Percentiles rank a stretch among this genome's conserved stretches.
phyloP scores from a whole-genome alignment of 2,888 invertebrate species.

The Orthosia cruda region DNA sequence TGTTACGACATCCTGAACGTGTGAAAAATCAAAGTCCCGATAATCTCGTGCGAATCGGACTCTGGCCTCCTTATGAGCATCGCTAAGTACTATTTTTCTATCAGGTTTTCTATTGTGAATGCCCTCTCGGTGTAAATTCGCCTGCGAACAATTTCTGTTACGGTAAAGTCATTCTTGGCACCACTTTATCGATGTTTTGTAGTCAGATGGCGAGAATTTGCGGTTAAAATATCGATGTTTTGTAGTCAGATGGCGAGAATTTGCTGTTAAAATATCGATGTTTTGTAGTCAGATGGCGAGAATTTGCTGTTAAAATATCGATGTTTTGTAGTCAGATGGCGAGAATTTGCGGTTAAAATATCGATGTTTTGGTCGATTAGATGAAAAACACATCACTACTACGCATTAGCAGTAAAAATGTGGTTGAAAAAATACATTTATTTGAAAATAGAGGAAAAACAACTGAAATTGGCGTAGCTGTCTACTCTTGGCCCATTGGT shows the following conservation, averaged over 20 bases:
- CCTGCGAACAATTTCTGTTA: slow-evolving; percentile 27
- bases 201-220: no score
- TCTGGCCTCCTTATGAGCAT: no score
- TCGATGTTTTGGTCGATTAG: not conserved
- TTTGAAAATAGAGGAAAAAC: not conserved
- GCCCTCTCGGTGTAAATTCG: no score
- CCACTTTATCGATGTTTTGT: slow-evolving; percentile 26
- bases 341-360: not conserved
- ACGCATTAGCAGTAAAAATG: not conserved
- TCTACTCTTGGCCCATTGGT: slow-evolving; percentile 9
- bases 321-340: no score
- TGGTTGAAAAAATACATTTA: not conserved
- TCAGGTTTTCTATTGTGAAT: no score
- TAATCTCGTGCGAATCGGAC: no score
- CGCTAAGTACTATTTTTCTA: no score
- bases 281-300: not conserved
- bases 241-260: no score
- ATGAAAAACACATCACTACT: not conserved
- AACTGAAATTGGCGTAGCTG: slow-evolving; percentile 13
- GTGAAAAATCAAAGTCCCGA: no score
- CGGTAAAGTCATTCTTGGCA: not conserved
- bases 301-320: not conserved
- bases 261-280: no score
- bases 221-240: no score
- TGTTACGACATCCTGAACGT: slow-evolving; percentile 54